Evolutionary conservation across 2,888 invertebrate genomes (phyloP).

Genomic region (Drepanosiphum platanoidis): DNA sequence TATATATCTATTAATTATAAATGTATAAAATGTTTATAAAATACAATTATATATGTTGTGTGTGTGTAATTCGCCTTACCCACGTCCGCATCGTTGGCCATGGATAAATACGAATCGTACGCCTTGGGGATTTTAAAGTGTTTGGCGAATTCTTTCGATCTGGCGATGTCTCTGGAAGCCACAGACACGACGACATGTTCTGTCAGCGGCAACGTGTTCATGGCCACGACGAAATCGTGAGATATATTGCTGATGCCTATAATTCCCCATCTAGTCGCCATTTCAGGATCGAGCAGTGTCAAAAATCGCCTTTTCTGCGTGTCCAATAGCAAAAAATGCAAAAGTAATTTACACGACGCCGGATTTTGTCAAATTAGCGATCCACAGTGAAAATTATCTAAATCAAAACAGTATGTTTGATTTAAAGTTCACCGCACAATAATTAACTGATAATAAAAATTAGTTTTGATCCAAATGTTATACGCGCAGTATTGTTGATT

Average conservation of each 20-base stretch:
- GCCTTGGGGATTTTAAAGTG: conserved; percentile 77
- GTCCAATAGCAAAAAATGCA: too few species aligned
- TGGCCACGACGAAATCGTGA: conserved; percentile 82
- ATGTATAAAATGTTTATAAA: neutral
- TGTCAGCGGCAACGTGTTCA: conserved; percentile 74
- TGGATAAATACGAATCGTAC: conserved; percentile 80
- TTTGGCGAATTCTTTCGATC: conserved; percentile 81
- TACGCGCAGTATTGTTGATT: too few species aligned
- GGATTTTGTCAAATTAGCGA: too few species aligned
- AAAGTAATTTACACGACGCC: too few species aligned
- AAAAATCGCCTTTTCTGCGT: neutral
- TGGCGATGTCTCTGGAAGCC: conserved; percentile 78
- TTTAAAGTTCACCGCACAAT: too few species aligned
- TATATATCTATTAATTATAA: conserved; percentile 65
- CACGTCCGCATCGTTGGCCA: conserved; percentile 80
- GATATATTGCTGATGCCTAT: conserved; percentile 86
- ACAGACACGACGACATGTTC: conserved; percentile 81
- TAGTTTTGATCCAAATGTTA: too few species aligned
- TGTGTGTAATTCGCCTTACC: conserved; percentile 71
- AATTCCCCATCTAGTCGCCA: conserved; percentile 86
- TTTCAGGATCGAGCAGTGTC: conserved; percentile 65
- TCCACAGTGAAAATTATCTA: too few species aligned
- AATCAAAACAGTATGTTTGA: too few species aligned
- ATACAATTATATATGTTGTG: too few species aligned
- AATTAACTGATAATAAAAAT: too few species aligned